Evolutionary conservation across 2,888 invertebrate genomes (phyloP), one percentile per base, ranked within the genome.

Genomic region (Drosophila kokeensis): DNA sequence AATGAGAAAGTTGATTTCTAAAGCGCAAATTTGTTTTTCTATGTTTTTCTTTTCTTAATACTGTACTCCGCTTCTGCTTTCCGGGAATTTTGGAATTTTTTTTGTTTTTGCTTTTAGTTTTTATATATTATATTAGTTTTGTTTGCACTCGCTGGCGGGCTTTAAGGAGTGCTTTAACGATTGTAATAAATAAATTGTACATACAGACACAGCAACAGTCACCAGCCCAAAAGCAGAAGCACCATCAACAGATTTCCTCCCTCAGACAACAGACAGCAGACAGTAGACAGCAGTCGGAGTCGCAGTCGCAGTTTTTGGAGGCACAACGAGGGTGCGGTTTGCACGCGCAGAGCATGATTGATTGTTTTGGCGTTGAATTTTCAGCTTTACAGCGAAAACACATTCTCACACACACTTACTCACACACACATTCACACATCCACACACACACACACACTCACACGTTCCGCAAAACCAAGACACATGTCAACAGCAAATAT

Each of bases 401-500:
- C 62, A 70, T 24, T 30, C 52, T 36, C 45, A 50, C 38, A 54
- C n/a, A 13, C 1, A 53, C 49, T 57, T 40, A 42, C 64, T 59
- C 49, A 54, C 42, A 48, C 38, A 18, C 40, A 36, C 21, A 21
- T 45, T 50, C 54, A 45, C 13, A 36, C 42, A 61, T 48, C 54
- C 42, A 45, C 49, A 15, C 38, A 36, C 18, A 21, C 55, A 55
- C 53, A 45, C 27, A 10, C 36, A 45, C 29, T n/a, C 21, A 42
- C 15, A 49, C 34, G 29, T n/a, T 18, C 50, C 48, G 21, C 53
- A 57, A 72, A 77, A 50, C 73, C 76, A 63, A 81, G 83, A 69
- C 72, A 82, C 76, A 85, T 87, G 87, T 87, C 87, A 85, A 73
- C 86, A 73, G 66, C 83, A 82, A 74, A 73, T 70, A 74, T 76